phyloP scores from a whole-genome alignment of 2,797 vertebrate genomes.

The Channallabes apus region DNA sequence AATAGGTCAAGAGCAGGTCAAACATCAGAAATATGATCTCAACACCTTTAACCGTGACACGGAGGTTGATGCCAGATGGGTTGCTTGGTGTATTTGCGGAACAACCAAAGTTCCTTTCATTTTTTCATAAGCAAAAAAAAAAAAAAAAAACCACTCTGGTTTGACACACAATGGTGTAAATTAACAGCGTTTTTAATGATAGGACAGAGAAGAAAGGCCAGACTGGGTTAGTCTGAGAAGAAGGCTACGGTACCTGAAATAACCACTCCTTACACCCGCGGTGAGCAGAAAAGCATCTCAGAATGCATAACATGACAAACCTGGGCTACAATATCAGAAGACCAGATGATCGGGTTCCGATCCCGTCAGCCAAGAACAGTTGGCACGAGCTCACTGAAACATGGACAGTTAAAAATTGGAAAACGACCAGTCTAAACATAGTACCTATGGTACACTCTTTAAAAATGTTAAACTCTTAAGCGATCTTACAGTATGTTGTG shows the following conservation, averaged over 20 bases:
- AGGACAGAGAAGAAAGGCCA: background rate
- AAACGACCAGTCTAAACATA: background rate
- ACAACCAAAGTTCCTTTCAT: background rate
- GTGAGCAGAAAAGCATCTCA: background rate
- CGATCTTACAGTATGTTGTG: background rate
- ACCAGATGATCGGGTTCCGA: background rate
- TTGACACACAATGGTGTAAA: background rate
- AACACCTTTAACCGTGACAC: background rate
- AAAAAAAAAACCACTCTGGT: background rate
- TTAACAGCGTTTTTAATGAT: background rate
- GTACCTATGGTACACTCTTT: background rate
- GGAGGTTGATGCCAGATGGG: background rate
- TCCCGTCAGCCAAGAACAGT: background rate
- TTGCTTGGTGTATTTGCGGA: background rate
- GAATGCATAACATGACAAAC: background rate
- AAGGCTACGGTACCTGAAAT: background rate
- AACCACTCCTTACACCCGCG: background rate
- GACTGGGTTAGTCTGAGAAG: background rate
- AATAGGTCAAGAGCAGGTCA: background rate
- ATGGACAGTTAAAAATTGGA: background rate
- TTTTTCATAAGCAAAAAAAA: background rate
- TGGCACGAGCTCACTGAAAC: background rate
- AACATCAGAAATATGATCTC: constrained; percentile 3
- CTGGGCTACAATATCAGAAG: background rate
- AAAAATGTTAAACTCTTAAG: background rate